Percentiles rank a stretch among this genome's conserved stretches.
phyloP scores from a whole-genome alignment of 2,113 vertebrate species.

The Sterna hirundo region DNA sequence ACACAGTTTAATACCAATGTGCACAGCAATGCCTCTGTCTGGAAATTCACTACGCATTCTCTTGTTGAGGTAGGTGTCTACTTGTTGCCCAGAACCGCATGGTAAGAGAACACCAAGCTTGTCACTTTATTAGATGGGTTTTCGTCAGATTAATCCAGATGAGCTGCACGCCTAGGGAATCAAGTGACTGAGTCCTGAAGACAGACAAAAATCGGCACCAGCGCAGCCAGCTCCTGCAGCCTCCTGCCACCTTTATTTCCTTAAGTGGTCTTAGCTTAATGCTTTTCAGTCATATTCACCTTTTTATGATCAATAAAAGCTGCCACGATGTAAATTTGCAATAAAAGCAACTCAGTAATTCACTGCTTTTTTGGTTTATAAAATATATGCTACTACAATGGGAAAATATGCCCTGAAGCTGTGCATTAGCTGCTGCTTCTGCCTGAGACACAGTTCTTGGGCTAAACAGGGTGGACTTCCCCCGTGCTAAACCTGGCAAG shows the following conservation, averaged over 20 bases:
- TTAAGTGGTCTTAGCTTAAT: neutral
- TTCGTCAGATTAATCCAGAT: neutral
- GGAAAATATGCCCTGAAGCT: neutral
- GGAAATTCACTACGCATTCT: neutral
- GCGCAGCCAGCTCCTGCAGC: neutral
- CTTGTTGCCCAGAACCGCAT: neutral
- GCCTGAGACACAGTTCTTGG: neutral
- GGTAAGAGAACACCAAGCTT: neutral
- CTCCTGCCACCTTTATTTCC: neutral
- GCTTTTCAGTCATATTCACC: neutral
- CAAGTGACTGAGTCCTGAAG: neutral
- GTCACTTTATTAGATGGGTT: neutral
- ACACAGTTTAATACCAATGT: neutral
- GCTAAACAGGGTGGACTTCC: neutral
- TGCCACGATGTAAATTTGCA: neutral
- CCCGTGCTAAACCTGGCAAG: neutral
- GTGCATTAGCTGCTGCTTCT: neutral
- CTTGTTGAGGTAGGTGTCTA: neutral
- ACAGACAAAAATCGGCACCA: neutral
- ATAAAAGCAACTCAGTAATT: neutral
- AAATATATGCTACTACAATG: neutral
- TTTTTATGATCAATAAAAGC: neutral
- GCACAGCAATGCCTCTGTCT: neutral
- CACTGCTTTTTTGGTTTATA: neutral
- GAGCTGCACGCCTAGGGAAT: neutral